These are phyloP conservation scores for Prunella fulvescens DNA, from an alignment of 2,113 vertebrate species.

Conservation along the genomic window DNA sequence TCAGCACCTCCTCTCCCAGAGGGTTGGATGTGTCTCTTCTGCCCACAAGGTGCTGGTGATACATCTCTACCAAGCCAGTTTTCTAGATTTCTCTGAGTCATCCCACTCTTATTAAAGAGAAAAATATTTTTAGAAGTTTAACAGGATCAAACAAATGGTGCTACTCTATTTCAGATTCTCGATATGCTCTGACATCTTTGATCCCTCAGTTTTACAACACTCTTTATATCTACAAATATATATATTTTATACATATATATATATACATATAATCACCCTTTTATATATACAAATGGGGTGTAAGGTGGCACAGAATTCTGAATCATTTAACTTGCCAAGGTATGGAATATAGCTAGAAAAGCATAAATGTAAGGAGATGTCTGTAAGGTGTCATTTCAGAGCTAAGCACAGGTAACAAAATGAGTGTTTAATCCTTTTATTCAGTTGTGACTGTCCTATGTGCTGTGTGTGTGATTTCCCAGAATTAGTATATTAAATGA, in stretches of 20 bases:
- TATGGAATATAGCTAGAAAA: not conserved
- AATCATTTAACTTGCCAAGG: not conserved
- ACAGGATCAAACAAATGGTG: not conserved
- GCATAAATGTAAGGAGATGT: not conserved
- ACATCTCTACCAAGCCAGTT: not conserved
- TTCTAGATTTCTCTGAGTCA: not conserved
- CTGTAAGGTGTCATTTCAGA: not conserved
- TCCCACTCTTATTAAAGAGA: not conserved
- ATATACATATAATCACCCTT: not conserved
- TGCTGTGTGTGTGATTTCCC: not conserved
- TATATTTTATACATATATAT: no score
- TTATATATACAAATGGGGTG: not conserved
- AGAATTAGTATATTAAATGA: not conserved
- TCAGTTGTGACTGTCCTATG: not conserved
- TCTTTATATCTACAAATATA: not conserved
- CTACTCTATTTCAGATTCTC: not conserved
- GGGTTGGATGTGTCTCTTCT: not conserved
- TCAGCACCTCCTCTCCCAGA: not conserved
- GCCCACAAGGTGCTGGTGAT: not conserved
- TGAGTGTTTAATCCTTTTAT: not conserved
- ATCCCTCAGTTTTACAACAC: not conserved
- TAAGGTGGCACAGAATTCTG: not conserved
- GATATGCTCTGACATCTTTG: not conserved
- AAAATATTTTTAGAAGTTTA: not conserved
- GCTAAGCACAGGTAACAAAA: not conserved